phyloP scores from a whole-genome alignment of 2,797 vertebrate species.

The Avahi laniger region DNA sequence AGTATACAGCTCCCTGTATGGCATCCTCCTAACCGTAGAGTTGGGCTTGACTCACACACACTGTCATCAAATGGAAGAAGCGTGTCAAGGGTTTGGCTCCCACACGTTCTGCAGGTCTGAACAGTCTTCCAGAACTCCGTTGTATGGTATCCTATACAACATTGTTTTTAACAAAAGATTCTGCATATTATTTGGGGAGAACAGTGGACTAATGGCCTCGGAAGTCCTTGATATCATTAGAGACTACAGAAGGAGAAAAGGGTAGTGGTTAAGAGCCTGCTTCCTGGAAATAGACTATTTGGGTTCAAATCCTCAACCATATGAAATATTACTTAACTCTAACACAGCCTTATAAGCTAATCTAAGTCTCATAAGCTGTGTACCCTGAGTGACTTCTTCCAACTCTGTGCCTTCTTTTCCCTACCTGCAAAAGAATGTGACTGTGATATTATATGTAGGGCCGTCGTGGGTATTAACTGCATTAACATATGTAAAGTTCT shows the following conservation, averaged over 20 bases:
- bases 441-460: not conserved
- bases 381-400: not conserved
- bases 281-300: not conserved
- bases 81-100: not conserved
- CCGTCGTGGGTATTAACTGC: not conserved
- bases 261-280: not conserved
- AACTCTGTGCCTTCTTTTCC: not conserved
- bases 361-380: not conserved
- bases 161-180: not conserved
- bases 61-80: not conserved
- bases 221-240: not conserved
- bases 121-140: not conserved
- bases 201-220: not conserved
- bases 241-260: not conserved
- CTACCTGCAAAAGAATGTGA: not conserved
- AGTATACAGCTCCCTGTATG: not conserved
- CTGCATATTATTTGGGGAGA: not conserved
- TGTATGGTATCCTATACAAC: not conserved
- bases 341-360: not conserved
- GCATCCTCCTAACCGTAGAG: not conserved
- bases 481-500: not conserved
- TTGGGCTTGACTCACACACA: not conserved
- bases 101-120: accelerated
- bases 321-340: not conserved
- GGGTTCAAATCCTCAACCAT: not conserved